Evolutionary conservation across 1,140 invertebrate genomes (phyloP).

Genomic region (Oedothorax gibbosus): DNA sequence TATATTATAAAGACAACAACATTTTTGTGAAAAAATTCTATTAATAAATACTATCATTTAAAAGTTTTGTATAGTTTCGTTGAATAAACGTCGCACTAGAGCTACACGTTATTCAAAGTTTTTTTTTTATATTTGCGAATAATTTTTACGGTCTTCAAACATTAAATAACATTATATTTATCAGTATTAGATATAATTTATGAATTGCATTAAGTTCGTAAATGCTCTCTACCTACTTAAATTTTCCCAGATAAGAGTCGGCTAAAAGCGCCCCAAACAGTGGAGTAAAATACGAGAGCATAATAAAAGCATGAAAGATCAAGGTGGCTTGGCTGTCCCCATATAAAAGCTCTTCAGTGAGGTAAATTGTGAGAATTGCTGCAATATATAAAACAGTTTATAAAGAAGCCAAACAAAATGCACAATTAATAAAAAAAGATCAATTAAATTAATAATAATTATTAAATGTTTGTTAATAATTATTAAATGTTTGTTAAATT

Average conservation of each 20-base stretch:
- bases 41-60: too few species aligned
- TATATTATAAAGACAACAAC: too few species aligned
- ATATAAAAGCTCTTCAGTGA: constrained; percentile 77
- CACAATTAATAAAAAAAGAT: too few species aligned
- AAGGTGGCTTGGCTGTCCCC: constrained; percentile 78
- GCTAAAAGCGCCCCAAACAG: constrained; percentile 88
- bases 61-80: too few species aligned
- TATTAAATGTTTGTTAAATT: not conserved
- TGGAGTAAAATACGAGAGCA: constrained; percentile 89
- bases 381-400: constrained; percentile 46
- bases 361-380: constrained; percentile 87
- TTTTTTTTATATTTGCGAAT: too few species aligned
- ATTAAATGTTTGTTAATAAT: not conserved
- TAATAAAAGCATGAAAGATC: constrained; percentile 85
- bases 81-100: too few species aligned
- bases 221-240: constrained; percentile 73
- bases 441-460: not conserved
- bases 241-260: constrained; percentile 88
- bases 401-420: not conserved
- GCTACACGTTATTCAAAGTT: too few species aligned
- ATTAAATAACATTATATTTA: not conserved
- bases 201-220: not conserved
- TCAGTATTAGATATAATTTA: not conserved
- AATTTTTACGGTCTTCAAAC: too few species aligned
- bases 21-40: too few species aligned